Conservation (phyloP, 2,888 invertebrate species). For the Syrphus vitripennis region DNA sequence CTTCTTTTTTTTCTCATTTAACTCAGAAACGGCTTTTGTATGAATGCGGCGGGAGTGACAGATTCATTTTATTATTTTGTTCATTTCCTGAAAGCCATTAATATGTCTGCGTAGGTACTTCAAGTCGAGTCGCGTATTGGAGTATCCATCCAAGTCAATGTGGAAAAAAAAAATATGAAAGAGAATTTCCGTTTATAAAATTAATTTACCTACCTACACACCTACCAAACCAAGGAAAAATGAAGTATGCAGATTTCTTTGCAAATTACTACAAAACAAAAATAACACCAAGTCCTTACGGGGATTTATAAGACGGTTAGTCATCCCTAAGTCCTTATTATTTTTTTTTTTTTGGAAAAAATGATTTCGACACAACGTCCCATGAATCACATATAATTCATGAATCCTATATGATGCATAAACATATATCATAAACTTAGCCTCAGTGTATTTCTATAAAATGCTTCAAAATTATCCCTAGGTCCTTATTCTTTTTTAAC, state of each 20-base stretch:
- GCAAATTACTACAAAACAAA: neutral
- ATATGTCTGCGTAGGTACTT: constrained; percentile 26
- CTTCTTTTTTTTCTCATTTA: neutral
- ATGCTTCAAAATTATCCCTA: no score
- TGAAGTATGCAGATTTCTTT: neutral
- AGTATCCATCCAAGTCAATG: neutral
- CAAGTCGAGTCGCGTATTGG: neutral
- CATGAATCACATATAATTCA: no score
- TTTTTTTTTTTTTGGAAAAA: no score
- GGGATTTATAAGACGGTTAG: no score
- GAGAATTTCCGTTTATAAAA: neutral
- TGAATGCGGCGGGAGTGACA: constrained; percentile 7
- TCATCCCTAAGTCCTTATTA: no score
- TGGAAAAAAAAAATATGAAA: neutral
- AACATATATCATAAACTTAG: no score
- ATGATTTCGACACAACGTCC: no score
- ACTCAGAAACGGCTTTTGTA: neutral
- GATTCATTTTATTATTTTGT: constrained; percentile 16
- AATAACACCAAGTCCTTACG: no score
- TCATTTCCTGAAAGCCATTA: neutral
- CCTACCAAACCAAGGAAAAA: no score
- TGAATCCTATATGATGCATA: no score
- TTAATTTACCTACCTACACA: neutral
- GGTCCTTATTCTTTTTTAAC: no score
- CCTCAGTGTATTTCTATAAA: no score